Evolutionary conservation across 2,113 vertebrate species (phyloP).

Genomic region (Nipponia nippon): DNA sequence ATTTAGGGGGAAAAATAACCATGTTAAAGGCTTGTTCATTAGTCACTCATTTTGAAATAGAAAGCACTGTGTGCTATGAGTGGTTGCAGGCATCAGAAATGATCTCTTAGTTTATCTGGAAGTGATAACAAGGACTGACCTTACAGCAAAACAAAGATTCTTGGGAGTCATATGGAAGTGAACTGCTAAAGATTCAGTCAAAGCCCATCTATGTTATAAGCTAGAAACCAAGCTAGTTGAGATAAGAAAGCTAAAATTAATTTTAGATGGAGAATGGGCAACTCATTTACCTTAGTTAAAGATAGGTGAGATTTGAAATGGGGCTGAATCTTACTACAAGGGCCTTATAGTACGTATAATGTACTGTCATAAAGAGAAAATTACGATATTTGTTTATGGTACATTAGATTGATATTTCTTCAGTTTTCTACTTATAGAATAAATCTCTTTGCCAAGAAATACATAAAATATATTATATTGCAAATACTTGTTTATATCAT

Average conservation of each 20-base stretch:
- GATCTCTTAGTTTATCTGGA: neutral
- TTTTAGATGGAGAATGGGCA: neutral
- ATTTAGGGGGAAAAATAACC: neutral
- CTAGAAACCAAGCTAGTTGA: neutral
- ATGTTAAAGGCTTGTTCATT: neutral
- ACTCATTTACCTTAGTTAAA: neutral
- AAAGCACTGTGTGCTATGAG: neutral
- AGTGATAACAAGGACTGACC: neutral
- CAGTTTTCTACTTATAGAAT: neutral
- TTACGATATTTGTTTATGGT: neutral
- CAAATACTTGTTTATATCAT: neutral
- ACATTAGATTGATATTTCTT: neutral
- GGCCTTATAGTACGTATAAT: neutral
- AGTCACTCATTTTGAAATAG: neutral
- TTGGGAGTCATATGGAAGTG: neutral
- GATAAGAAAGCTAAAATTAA: neutral
- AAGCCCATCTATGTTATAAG: neutral
- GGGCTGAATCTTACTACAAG: neutral
- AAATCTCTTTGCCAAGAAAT: neutral
- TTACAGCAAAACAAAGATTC: neutral
- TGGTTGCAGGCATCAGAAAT: neutral
- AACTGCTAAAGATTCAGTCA: neutral
- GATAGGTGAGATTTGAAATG: neutral
- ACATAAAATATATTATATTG: neutral
- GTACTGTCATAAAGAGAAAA: neutral